These are phyloP conservation scores for Peromyscus melanophrys DNA, from an alignment of 2,797 vertebrate species.

Conservation along the genomic window DNA sequence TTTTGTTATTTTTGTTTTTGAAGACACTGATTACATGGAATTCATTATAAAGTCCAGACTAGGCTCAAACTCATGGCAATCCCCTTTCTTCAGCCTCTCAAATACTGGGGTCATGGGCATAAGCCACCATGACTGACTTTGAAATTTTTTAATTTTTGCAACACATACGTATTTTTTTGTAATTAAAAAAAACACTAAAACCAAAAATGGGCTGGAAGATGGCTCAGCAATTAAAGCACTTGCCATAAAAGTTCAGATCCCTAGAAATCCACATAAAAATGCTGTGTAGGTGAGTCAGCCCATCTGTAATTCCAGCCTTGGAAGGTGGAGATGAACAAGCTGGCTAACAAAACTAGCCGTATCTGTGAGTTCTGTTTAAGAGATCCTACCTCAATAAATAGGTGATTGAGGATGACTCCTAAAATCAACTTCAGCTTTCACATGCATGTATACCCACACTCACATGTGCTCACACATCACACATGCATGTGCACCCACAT, in stretches of 20 bases:
- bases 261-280: background rate
- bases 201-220: background rate
- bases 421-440: background rate
- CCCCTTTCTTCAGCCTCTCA: background rate
- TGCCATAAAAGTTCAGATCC: background rate
- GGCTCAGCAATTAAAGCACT: background rate
- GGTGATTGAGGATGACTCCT: background rate
- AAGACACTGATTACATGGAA: background rate
- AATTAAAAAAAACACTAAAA: background rate
- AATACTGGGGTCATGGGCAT: background rate
- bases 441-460: background rate
- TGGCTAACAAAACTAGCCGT: background rate
- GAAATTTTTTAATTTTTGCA: constrained; percentile 50
- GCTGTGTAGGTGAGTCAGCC: background rate
- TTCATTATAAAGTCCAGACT: background rate
- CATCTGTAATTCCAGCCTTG: background rate
- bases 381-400: background rate
- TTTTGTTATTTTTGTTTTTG: background rate
- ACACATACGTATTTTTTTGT: constrained; percentile 2
- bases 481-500: background rate
- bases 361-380: background rate
- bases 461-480: background rate
- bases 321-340: background rate
- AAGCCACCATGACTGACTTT: background rate
- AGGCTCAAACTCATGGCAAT: background rate